These are phyloP conservation scores for Malaclemys terrapin DNA, from an alignment of 2,113 vertebrate genomes.

Conservation along the genomic window DNA sequence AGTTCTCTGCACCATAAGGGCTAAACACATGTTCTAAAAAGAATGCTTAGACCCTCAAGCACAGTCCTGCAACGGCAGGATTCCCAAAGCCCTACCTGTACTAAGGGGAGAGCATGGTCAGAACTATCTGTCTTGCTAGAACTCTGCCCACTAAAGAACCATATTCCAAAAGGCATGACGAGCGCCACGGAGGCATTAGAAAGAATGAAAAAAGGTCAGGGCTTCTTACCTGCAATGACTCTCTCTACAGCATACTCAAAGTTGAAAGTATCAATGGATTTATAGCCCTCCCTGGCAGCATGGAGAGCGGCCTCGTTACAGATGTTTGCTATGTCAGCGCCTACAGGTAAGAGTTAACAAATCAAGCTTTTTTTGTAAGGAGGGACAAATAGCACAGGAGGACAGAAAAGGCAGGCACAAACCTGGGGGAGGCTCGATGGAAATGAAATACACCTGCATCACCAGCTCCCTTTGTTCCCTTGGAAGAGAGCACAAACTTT, in stretches of 20 bases:
- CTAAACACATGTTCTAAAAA: background rate
- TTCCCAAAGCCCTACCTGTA: background rate
- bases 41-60: background rate
- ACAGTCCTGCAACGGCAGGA: background rate
- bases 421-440: background rate
- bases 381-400: background rate
- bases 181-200: background rate
- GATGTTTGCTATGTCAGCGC: slow-evolving; percentile 98
- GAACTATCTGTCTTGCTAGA: background rate
- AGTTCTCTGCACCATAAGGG: background rate
- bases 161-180: rapidly evolving
- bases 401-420: background rate
- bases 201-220: background rate
- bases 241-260: slow-evolving; percentile 97
- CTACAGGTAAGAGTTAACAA: slow-evolving; percentile 68
- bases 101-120: background rate
- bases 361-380: rapidly evolving
- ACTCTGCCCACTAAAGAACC: background rate
- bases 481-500: slow-evolving; percentile 22
- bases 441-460: background rate
- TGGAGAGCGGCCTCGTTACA: slow-evolving; percentile 97
- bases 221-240: slow-evolving; percentile 89
- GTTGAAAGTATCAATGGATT: slow-evolving; percentile 91
- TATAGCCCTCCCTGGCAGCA: slow-evolving; percentile 92
- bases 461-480: slow-evolving; percentile 7